These are phyloP conservation scores for Vicugna pacos DNA, from an alignment of 2,113 vertebrate genomes.

Conservation along the genomic window DNA sequence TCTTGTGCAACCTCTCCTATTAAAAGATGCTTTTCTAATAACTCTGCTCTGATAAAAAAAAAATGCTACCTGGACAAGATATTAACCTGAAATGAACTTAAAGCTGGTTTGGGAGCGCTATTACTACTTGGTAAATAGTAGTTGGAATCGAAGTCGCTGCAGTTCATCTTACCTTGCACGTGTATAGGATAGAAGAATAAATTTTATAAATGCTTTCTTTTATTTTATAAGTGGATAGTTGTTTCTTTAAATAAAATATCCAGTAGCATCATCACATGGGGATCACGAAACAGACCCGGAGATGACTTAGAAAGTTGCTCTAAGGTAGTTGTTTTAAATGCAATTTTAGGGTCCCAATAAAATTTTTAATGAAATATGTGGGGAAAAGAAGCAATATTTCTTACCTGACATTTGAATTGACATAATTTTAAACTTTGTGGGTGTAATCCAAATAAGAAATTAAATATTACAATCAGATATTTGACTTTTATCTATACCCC, in stretches of 20 bases:
- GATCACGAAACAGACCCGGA: not conserved
- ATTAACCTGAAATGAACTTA: not conserved
- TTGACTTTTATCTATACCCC: not conserved
- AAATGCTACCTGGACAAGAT: not conserved
- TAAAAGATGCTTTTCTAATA: not conserved
- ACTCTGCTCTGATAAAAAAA: not conserved
- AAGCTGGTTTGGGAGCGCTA: not conserved
- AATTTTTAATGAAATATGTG: not conserved
- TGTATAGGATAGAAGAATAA: not conserved
- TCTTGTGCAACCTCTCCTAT: not conserved
- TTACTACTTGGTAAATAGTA: not conserved
- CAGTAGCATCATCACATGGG: fast-evolving
- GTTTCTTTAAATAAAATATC: not conserved
- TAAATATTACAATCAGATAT: not conserved
- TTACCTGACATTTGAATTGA: not conserved
- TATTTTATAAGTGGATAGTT: not conserved
- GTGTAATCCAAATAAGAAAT: not conserved
- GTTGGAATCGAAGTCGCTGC: not conserved
- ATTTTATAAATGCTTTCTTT: not conserved
- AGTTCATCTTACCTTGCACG: not conserved
- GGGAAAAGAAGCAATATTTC: not conserved
- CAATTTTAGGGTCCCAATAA: not conserved
- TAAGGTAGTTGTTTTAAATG: not conserved
- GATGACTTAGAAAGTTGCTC: not conserved
- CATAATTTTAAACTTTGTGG: not conserved